Evolutionary conservation across 2,888 invertebrate species (phyloP).

Genomic region (Zonitis immaculata): DNA sequence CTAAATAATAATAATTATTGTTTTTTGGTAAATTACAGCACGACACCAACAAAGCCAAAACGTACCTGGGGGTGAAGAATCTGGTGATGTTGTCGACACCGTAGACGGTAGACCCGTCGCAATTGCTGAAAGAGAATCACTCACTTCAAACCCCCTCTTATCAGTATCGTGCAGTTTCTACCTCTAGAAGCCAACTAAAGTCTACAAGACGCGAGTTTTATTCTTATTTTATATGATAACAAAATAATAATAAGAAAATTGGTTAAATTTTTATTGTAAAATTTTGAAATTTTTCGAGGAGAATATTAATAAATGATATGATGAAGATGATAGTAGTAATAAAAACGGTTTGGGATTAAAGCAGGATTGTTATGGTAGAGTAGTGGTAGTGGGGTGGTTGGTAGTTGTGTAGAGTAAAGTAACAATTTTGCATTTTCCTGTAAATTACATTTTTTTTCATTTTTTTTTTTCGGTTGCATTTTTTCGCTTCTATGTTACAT

Average conservation of each 20-base stretch:
- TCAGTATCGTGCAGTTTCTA: constrained; percentile 45
- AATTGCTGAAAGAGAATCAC: constrained; percentile 52
- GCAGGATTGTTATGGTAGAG: neutral
- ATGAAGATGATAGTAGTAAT: too few species aligned
- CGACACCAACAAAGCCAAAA: constrained; percentile 37
- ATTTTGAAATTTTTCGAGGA: too few species aligned
- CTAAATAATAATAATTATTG: too few species aligned
- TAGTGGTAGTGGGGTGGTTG: too few species aligned
- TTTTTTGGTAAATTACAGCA: constrained; percentile 34
- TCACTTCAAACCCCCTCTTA: constrained; percentile 49
- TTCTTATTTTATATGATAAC: too few species aligned
- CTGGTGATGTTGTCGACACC: constrained; percentile 51
- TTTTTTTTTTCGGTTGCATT: neutral
- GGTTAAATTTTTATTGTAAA: too few species aligned
- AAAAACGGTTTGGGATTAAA: too few species aligned
- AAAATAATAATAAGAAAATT: too few species aligned
- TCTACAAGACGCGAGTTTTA: constrained; percentile 20
- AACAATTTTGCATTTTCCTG: neutral
- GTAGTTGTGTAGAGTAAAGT: too few species aligned
- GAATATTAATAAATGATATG: too few species aligned
- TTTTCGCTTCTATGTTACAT: neutral
- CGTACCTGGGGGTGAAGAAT: constrained; percentile 55
- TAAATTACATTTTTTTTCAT: neutral
- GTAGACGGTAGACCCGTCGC: constrained; percentile 49
- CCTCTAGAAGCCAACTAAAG: constrained; percentile 39